These are phyloP conservation scores for Diaprepes abbreviatus DNA, from an alignment of 2,888 invertebrate species.

Conservation along the genomic window DNA sequence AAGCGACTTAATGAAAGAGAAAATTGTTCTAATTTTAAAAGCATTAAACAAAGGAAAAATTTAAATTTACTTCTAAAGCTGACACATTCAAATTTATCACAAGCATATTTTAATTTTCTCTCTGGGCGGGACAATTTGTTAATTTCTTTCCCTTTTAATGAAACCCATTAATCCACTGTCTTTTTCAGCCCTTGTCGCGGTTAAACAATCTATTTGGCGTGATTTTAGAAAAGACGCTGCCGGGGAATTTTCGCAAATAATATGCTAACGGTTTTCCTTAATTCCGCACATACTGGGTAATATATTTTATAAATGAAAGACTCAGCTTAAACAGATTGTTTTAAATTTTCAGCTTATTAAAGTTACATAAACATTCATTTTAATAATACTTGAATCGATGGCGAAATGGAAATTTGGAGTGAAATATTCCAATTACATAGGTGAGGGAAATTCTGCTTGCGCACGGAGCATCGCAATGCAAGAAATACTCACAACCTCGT, in stretches of 20 bases:
- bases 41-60: constrained; percentile 24
- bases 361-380: too few species aligned
- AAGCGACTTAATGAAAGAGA: not conserved
- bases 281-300: too few species aligned
- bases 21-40: not conserved
- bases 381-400: too few species aligned
- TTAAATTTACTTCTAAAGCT: constrained; percentile 22
- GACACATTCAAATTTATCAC: constrained; percentile 31
- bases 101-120: constrained; percentile 43
- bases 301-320: too few species aligned
- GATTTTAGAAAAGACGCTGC: not conserved
- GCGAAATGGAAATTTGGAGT: too few species aligned
- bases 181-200: constrained; percentile 30
- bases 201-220: constrained; percentile 19
- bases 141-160: constrained; percentile 39
- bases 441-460: too few species aligned
- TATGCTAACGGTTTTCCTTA: too few species aligned
- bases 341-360: too few species aligned
- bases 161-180: constrained; percentile 34
- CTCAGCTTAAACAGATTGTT: too few species aligned
- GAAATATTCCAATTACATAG: too few species aligned
- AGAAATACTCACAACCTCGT: too few species aligned
- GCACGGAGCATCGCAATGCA: too few species aligned
- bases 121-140: constrained; percentile 31
- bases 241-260: not conserved